phyloP scores from a whole-genome alignment of 35 echinoderm and acorn worm species.

The Ophioderma brevispina region DNA sequence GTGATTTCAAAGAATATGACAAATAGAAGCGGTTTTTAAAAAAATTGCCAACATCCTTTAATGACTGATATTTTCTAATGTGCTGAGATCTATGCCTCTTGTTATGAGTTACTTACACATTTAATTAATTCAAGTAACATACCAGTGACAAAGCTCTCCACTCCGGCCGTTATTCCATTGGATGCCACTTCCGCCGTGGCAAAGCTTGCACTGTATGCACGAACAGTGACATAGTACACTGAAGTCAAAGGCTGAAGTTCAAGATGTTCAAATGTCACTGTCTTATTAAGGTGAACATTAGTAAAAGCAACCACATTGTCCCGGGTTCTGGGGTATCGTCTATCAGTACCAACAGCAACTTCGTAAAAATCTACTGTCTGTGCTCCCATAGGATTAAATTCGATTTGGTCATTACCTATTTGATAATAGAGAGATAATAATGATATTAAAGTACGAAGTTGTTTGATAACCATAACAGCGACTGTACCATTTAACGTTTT shows the following conservation, averaged over 20 bases:
- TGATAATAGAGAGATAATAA: neutral
- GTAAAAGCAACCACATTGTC: slow-evolving; percentile 49
- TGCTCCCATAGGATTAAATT: neutral
- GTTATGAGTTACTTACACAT: no score
- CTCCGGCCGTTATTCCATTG: slow-evolving; percentile 34
- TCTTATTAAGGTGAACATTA: slow-evolving; percentile 38
- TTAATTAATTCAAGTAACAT: no score
- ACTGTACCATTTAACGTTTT: no score
- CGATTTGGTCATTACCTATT: slow-evolving; percentile 22
- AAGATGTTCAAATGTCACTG: slow-evolving; percentile 31
- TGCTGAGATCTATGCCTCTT: no score
- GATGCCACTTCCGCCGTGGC: slow-evolving; percentile 45
- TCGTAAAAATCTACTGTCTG: slow-evolving; percentile 42
- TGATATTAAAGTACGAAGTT: no score
- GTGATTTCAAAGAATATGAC: no score
- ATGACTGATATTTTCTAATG: no score
- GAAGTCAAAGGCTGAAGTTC: neutral
- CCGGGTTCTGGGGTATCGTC: slow-evolving; percentile 54
- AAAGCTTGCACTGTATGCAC: slow-evolving; percentile 21
- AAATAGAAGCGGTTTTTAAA: no score
- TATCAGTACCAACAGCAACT: slow-evolving; percentile 49
- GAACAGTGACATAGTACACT: slow-evolving; percentile 48
- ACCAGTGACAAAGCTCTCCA: slow-evolving; percentile 19
- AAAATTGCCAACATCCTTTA: no score
- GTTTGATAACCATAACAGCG: no score